These are phyloP conservation scores for Metacarcinus magister DNA, from an alignment of 2,888 invertebrate genomes.

Conservation along the genomic window DNA sequence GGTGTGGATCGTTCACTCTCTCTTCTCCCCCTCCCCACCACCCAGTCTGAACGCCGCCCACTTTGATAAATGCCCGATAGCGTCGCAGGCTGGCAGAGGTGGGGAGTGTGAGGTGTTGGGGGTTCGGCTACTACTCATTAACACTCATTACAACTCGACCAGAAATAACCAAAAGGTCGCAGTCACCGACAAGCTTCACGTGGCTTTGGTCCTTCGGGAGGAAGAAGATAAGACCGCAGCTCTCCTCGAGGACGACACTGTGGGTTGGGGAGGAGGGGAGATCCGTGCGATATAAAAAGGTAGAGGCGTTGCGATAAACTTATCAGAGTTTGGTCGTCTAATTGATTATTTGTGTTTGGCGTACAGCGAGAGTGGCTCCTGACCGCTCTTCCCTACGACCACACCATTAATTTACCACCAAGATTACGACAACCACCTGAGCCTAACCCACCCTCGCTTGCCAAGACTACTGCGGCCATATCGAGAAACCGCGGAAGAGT, in stretches of 20 bases:
- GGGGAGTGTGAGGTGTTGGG: conserved; percentile 75
- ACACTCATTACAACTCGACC: conserved; percentile 78
- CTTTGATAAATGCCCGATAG: conserved; percentile 73
- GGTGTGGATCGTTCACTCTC: conserved; percentile 55
- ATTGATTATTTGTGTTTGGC: conserved; percentile 82
- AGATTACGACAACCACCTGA: conserved; percentile 67
- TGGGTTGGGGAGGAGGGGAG: conserved; percentile 66
- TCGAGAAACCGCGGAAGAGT: conserved; percentile 22
- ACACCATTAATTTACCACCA: conserved; percentile 81
- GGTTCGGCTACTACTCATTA: conserved; percentile 75
- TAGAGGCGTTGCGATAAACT: conserved; percentile 79
- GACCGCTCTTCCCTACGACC: conserved; percentile 78
- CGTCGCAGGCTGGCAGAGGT: conserved; percentile 62
- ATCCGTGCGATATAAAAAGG: conserved; percentile 77
- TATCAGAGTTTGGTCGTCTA: conserved; percentile 78
- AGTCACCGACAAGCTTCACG: not conserved
- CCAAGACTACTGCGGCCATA: not conserved
- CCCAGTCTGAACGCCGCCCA: conserved; percentile 54
- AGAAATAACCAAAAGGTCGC: conserved; percentile 62
- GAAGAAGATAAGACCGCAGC: conserved; percentile 46
- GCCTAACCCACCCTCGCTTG: conserved; percentile 60
- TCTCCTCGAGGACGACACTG: not conserved
- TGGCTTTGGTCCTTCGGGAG: conserved; percentile 53
- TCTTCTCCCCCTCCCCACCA: not conserved
- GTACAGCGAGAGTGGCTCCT: conserved; percentile 80